These are phyloP conservation scores for Willowsia nigromaculata DNA, from an alignment of 2,888 invertebrate genomes.

Conservation along the genomic window DNA sequence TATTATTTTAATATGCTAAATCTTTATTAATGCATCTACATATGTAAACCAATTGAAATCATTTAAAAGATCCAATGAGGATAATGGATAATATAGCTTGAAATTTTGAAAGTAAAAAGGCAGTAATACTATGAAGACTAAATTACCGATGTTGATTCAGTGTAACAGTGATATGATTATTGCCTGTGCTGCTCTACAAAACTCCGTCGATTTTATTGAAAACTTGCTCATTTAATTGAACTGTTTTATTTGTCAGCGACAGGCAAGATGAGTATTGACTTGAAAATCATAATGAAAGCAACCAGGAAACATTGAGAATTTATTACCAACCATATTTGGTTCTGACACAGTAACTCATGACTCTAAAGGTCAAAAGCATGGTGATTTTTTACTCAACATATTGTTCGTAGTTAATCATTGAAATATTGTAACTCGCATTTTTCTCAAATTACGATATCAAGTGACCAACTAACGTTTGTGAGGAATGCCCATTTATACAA, in stretches of 20 bases:
- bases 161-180: not conserved
- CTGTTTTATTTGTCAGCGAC: slow-evolving; percentile 23
- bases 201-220: slow-evolving; percentile 11
- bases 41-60: no score
- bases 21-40: no score
- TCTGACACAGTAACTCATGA: slow-evolving; percentile 59
- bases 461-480: not conserved
- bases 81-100: not conserved
- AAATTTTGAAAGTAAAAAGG: not conserved
- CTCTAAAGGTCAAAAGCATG: slow-evolving; percentile 54
- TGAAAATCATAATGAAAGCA: not conserved
- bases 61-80: no score
- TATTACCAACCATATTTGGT: slow-evolving; percentile 47
- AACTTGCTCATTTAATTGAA: not conserved
- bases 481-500: no score
- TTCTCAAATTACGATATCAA: slow-evolving; percentile 8
- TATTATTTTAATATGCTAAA: no score
- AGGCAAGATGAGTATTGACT: not conserved
- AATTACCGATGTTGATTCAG: not conserved
- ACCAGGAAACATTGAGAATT: slow-evolving; percentile 52
- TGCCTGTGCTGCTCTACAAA: not conserved
- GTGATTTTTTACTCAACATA: not conserved
- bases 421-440: not conserved
- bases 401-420: not conserved
- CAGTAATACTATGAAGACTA: not conserved